Conservation (phyloP, 2,888 invertebrate species). For the Campoplex nolae region DNA sequence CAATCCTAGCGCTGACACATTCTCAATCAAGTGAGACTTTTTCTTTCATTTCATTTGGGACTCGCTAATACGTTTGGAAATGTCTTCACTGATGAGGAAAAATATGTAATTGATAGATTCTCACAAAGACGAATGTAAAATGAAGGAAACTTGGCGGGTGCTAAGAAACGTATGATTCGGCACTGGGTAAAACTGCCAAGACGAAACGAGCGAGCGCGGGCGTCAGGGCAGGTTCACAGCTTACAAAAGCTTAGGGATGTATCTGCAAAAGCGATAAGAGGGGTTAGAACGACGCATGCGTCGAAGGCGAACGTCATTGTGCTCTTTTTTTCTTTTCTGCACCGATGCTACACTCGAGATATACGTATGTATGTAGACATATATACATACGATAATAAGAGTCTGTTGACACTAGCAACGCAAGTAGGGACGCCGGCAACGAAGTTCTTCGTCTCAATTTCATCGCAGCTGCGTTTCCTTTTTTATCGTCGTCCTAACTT, state of each 20-base stretch:
- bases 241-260: slow-evolving; percentile 64
- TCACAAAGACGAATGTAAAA: neutral
- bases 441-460: slow-evolving; percentile 48
- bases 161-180: neutral
- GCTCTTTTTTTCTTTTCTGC: slow-evolving; percentile 1
- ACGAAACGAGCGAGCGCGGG: slow-evolving; percentile 25
- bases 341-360: neutral
- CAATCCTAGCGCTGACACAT: too few species aligned
- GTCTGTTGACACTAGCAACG: slow-evolving; percentile 60
- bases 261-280: slow-evolving; percentile 58
- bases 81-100: neutral
- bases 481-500: neutral
- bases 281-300: slow-evolving; percentile 65
- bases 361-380: neutral
- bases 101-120: neutral
- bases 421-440: slow-evolving; percentile 27
- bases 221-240: slow-evolving; percentile 27
- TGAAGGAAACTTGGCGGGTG: neutral
- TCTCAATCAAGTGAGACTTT: too few species aligned
- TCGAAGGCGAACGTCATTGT: slow-evolving; percentile 55
- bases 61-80: too few species aligned
- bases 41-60: too few species aligned
- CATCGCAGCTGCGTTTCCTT: slow-evolving; percentile 2
- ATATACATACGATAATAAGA: slow-evolving; percentile 22
- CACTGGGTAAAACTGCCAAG: slow-evolving; percentile 47